phyloP scores from a whole-genome alignment of 2,888 invertebrate genomes.

The Erebia palarica region DNA sequence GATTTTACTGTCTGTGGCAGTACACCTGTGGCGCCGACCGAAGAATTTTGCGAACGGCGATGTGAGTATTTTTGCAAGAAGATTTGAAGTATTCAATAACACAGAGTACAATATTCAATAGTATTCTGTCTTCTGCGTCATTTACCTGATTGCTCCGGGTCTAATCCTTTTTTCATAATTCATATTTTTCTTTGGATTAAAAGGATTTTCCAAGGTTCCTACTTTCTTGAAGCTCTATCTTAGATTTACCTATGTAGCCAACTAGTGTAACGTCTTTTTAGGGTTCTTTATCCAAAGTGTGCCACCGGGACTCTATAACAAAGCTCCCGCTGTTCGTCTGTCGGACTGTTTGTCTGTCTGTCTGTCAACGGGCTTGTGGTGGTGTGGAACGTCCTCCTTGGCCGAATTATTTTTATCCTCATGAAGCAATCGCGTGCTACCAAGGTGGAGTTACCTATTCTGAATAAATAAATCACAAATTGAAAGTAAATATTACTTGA shows the following conservation, averaged over 20 bases:
- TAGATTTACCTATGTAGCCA: too few species aligned
- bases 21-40: not conserved
- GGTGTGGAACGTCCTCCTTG: too few species aligned
- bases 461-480: constrained; percentile 7
- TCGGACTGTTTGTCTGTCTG: too few species aligned
- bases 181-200: not conserved
- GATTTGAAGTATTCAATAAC: not conserved
- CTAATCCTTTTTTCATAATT: not conserved
- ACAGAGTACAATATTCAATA: not conserved
- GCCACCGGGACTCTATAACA: too few species aligned
- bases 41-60: constrained; percentile 4
- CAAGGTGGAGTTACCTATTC: not conserved
- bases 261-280: too few species aligned
- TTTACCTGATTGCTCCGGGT: not conserved
- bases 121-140: not conserved
- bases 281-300: too few species aligned
- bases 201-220: not conserved
- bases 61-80: constrained; percentile 1
- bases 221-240: not conserved
- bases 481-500: not conserved
- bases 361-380: too few species aligned
- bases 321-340: too few species aligned
- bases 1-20: not conserved
- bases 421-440: not conserved
- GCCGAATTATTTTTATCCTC: not conserved